Base-by-base conservation (phyloP, 2,888 invertebrate genomes). In the Yponomeuta sedellus region DNA sequence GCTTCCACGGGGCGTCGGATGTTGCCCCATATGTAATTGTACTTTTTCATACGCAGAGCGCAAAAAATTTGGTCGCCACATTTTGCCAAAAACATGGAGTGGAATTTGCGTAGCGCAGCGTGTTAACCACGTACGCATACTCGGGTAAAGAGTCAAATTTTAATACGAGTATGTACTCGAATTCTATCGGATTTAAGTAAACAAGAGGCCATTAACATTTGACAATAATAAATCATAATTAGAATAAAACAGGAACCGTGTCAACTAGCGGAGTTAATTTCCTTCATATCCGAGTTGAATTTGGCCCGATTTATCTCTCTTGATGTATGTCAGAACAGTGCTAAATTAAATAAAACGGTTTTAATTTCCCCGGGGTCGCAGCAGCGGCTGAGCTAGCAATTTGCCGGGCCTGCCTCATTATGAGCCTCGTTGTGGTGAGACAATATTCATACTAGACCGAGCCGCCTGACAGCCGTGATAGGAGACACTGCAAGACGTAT, bases 281-380 rank as follows among this genome's bases (percentile, higher is more conserved):
- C 20, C 22, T 40, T 34, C 19, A 11, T 52, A 20, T 44, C 16
- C 52, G 19, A 44, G 20, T 44, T 34, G 19, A 64, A n/a, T 28
- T 64, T 64, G 5, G 34, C 8, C 6, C 1, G 34, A 59, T 52
- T n/a, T 28, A 8, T 34, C 25, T 67, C 75, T 69, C 74, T 74
- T 75, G 75, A 75, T 74, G 72, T 74, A 77, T 77, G 74, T 72
- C 72, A 74, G 72, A 69, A 70, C 72, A 73, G 74, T 70, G 80
- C 75, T 78, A 78, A 79, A 83, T 80, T 64, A 56, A 64, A 64
- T 65, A 65, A 83, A 82, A 81, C 77, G 74, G 75, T 78, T 80
- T 79, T 83, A 82, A 86, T 86, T 86, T 85, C 82, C 85, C 85
- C 68, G 65, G 84, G 81, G 85, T 73, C 68, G 69, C 40, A 64